Evolutionary conservation across 2,888 invertebrate genomes (phyloP).

Genomic region (Cerastis leucographa): DNA sequence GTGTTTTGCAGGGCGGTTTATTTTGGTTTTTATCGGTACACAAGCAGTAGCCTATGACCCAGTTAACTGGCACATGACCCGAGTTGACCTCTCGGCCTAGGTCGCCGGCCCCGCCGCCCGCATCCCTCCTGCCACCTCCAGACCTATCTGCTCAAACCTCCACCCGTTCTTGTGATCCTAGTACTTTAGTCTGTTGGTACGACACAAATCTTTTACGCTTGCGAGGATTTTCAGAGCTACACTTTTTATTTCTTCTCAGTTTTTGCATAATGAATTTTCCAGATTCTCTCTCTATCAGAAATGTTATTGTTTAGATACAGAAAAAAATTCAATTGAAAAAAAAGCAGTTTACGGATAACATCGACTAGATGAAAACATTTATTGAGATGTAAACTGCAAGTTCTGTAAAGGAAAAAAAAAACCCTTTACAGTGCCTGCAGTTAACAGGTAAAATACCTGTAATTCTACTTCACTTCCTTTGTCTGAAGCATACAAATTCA

Average conservation of each 20-base stretch:
- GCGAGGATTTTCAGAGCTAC: constrained; percentile 28
- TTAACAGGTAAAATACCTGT: constrained; percentile 8
- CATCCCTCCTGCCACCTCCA: constrained; percentile 64
- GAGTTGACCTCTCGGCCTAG: constrained; percentile 86
- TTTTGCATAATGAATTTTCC: constrained; percentile 34
- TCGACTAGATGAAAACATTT: too few species aligned
- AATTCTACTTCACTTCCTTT: constrained; percentile 6
- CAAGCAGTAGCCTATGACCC: constrained; percentile 85
- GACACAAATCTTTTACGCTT: constrained; percentile 32
- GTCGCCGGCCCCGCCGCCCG: constrained; percentile 79
- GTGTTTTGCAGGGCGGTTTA: constrained; percentile 76
- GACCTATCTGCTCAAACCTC: constrained; percentile 70
- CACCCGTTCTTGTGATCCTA: constrained; percentile 66
- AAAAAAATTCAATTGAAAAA: neutral
- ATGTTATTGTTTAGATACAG: constrained; percentile 1
- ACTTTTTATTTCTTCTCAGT: constrained; percentile 28
- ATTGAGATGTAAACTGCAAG: too few species aligned
- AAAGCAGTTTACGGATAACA: neutral
- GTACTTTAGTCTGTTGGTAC: constrained; percentile 58
- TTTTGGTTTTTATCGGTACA: constrained; percentile 79
- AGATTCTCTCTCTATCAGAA: neutral
- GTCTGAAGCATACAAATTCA: constrained; percentile 11
- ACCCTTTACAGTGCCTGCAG: constrained; percentile 1
- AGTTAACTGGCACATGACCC: constrained; percentile 83
- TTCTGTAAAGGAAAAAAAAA: neutral